phyloP scores from a whole-genome alignment of 1,140 invertebrate species.

The Muscidifurax raptorellus region DNA sequence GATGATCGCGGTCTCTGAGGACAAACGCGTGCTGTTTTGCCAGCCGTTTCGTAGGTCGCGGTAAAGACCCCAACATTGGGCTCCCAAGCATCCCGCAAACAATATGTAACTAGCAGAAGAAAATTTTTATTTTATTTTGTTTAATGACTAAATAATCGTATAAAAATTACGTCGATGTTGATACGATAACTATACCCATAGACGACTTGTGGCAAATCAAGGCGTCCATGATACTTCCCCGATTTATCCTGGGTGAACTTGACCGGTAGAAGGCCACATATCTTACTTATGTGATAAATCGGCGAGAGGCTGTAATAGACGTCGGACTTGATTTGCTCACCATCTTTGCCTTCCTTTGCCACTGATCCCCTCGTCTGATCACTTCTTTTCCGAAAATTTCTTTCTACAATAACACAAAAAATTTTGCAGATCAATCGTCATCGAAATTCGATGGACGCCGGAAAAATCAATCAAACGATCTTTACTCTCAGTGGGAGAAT shows the following conservation, averaged over 20 bases:
- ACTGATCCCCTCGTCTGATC: not conserved
- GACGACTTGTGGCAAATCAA: constrained; percentile 56
- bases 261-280: constrained; percentile 64
- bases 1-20: constrained; percentile 66
- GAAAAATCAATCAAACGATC: not conserved
- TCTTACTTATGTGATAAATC: constrained; percentile 66
- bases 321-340: constrained; percentile 58
- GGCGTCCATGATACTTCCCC: constrained; percentile 57
- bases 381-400: not conserved
- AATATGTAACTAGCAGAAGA: not conserved
- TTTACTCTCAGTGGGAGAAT: not conserved
- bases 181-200: no score
- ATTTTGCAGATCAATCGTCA: no score
- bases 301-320: constrained; percentile 63
- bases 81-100: constrained; percentile 57
- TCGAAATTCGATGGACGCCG: no score
- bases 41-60: constrained; percentile 70
- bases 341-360: constrained; percentile 15
- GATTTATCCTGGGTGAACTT: constrained; percentile 55
- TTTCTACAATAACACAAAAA: not conserved
- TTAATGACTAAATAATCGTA: no score
- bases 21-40: constrained; percentile 70
- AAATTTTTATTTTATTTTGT: not conserved
- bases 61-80: constrained; percentile 67
- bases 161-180: no score